phyloP scores from a whole-genome alignment of 2,888 invertebrate genomes.

The Chymomyza fuscimana region DNA sequence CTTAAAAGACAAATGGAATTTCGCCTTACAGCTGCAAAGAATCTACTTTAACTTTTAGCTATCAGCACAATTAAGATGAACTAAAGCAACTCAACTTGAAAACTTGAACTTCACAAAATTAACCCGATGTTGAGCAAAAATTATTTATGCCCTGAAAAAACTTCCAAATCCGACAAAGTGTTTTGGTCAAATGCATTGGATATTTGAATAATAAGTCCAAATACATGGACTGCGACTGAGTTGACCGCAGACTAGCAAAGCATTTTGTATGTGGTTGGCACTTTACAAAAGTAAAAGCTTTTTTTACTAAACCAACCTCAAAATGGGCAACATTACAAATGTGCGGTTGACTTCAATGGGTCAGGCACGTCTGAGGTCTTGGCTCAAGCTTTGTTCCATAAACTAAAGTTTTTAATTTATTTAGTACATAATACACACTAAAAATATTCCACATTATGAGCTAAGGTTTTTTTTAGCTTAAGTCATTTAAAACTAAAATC shows the following conservation, averaged over 20 bases:
- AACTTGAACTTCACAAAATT: conserved; percentile 23
- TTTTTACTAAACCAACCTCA: conserved; percentile 28
- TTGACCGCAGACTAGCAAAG: conserved; percentile 38
- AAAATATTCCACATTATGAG: no score
- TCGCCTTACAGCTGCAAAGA: no score
- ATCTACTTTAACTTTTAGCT: no score
- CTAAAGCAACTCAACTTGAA: no score
- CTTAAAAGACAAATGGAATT: no score
- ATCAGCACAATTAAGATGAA: no score
- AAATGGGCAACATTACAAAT: conserved; percentile 27
- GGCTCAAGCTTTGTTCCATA: no score
- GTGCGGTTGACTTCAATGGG: conserved; percentile 25
- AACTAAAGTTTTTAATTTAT: no score
- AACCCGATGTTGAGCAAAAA: conserved; percentile 20
- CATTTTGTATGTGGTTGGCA: conserved; percentile 32
- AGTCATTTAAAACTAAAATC: no score
- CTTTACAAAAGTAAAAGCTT: conserved; percentile 37
- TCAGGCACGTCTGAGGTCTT: background rate
- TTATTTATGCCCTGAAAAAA: conserved; percentile 8
- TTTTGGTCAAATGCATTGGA: conserved; percentile 37
- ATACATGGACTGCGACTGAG: conserved; percentile 40
- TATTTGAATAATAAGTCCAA: conserved; percentile 53
- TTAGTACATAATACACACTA: no score
- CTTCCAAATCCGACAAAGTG: conserved; percentile 31
- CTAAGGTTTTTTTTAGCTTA: no score